Evolutionary conservation across 2,113 vertebrate genomes (phyloP), one percentile per base, ranked within the genome.

Genomic region (Sialia sialis): DNA sequence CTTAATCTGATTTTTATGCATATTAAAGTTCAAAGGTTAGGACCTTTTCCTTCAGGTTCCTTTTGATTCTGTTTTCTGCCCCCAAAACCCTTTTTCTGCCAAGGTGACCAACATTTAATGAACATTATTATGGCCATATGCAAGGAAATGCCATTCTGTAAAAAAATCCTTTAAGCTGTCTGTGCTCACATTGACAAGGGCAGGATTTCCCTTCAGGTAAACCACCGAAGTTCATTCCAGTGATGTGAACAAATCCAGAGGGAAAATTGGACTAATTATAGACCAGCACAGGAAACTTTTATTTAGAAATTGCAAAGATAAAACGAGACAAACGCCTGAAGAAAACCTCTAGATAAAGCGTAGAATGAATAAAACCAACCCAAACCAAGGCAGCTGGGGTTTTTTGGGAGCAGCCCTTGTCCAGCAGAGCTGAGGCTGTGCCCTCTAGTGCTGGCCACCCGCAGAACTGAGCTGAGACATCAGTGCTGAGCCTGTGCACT

Each of bases 151-250:
- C 59, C 54, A n/a, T 34, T 70, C 55, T 18, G 1, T 46, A 63
- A 78, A 48, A 51, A 43, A 25, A 34, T 54, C 32, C 48, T 2
- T 77, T 68, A 55, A 79, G 58, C 64, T 67, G 54, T n/a, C 87
- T 92, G 63, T 81, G 73, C 59, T 68, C n/a, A 52, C 30, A 20
- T 54, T 66, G 88, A 68, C 77, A 72, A 87, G 93, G 76, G 64
- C 59, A 93, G 90, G 77, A 91, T 94, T 96, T 96, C 85, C 91
- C 83, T 90, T 74, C 51, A 38, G 67, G 66, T 48, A 67, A 90
- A 92, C 19, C 76, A 38, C 43, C 4, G 3, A 43, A 86, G 44
- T 73, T 85, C 59, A 63, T 75, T 79, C 76, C 54, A 20, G 5
- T 34, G 55, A 29, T 41, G 32, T 6, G 55, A 66, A 43, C 10